Base-by-base conservation (phyloP, 2,797 vertebrate genomes). In the Danio kyathit region DNA sequence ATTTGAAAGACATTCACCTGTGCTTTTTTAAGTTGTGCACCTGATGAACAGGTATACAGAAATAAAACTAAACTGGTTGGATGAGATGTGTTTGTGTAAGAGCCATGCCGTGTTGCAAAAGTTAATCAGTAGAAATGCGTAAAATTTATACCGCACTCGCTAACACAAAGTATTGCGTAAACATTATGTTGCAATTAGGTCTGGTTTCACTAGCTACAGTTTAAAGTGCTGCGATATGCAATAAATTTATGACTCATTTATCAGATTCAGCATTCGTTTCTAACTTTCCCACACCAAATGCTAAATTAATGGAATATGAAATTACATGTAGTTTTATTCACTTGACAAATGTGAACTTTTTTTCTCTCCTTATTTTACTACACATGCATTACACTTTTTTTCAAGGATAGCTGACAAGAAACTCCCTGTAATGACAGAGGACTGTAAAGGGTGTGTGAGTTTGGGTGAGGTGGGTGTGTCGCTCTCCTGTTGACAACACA, bases 391-490 rank as follows among this genome's bases (percentile, higher is more conserved):
- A 16, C 70, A 72, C 12, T 57, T 21, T 57, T 57, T 38, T n/a
- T 63, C 9, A 56, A 46, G 13, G 19, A 5, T 43, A 54, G 6
- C 49, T 76, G 61, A 9, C 49, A 41, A 51, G 7, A 77, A 16
- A 40, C 40, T 29, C 60, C n/a, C 63, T 67, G 41, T 12, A 29
- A 21, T 61, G 46, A 43, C 76, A 60, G 54, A 78, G 46, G 38
- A 61, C 14, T 70, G 54, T 57, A 6, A 43, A 79, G 56, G 66
- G 76, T 71, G 76, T 79, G 76, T 70, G 76, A 73, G 13, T 11
- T 3, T 43, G 66, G 76, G 75, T 48, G 75, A 48, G 75, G 52
- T 29, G 51, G 75, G 66, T 79, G 76, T 79, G 29, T 61, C 12
- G 1, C 72, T 21, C 2, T 73, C 8, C 21, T 8, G 21, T 74